Base-by-base conservation (phyloP, 1,140 invertebrate genomes). In the Ganaspis sp. region DNA sequence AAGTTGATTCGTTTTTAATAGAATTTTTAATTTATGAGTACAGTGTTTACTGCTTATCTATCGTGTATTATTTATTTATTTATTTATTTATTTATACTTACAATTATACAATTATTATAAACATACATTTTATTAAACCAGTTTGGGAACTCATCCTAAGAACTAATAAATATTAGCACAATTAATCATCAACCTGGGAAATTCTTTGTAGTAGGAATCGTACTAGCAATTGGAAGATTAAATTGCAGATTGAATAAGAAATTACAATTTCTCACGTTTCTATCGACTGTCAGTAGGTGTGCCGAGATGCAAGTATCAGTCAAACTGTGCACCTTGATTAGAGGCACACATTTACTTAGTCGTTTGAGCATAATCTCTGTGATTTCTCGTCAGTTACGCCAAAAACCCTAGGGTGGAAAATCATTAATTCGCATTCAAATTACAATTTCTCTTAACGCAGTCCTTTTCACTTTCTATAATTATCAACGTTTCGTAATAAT, bases 221-320 rank as follows among this genome's bases (percentile, higher is more conserved):
- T 9, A 64, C 23, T 11, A 29, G 58, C 58, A 29, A 64, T 64
- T 64, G 21, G 21, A 29, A 64, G 21, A 64, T 26, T 64, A 34
- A 64, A 64, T 64, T 64, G 23, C 15, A 64, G 58, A 64, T 64
- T 29, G 23, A 64, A 34, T 64, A 29, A n/a, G 23, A 64, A 34
- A 64, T 64, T 64, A 64, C 23, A 15, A 64, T 64, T 64, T 64
- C 58, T 64, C 54, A 64, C 54, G 23, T 64, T 64, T 64, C 54
- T 64, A 64, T 64, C 23, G 54, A 64, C 54, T 64, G 23, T 64
- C 23, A 64, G 54, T 64, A 64, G 53, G 54, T 64, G 54, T 64
- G 54, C 54, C 54, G 54, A 64, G 21, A 2, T 23, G 15, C 21
- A 64, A 64, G 54, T n/a, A 29, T 64, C 54, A 64, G 54, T 64